Conservation (phyloP, 2,888 invertebrate genomes). For the Drosophila antonietae region DNA sequence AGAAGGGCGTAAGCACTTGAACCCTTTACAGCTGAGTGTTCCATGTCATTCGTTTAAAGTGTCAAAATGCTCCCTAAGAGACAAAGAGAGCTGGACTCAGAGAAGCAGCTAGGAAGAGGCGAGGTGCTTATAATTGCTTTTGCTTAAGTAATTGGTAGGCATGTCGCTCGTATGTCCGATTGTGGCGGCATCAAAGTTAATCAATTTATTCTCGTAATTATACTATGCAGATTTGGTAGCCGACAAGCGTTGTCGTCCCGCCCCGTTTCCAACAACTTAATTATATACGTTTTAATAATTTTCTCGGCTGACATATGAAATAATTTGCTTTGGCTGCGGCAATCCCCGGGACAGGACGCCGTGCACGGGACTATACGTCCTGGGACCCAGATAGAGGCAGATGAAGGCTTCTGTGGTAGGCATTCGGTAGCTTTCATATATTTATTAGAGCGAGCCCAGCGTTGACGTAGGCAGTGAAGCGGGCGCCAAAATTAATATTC, state of each 20-base stretch:
- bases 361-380: constrained; percentile 18
- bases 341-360: constrained; percentile 28
- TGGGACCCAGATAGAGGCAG: constrained; percentile 29
- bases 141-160: constrained; percentile 62
- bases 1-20: constrained; percentile 16
- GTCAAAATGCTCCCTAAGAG: not conserved
- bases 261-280: constrained; percentile 53
- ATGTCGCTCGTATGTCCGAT: constrained; percentile 50
- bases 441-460: constrained; percentile 52
- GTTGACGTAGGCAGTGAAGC: constrained; percentile 20
- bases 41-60: constrained; percentile 5
- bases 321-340: constrained; percentile 65
- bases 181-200: constrained; percentile 51
- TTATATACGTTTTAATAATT: constrained; percentile 69
- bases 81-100: not conserved
- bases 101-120: not conserved
- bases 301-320: constrained; percentile 70
- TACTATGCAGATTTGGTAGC: constrained; percentile 41
- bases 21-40: constrained; percentile 3
- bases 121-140: constrained; percentile 54
- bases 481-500: constrained; percentile 71
- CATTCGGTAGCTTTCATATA: constrained; percentile 38
- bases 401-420: constrained; percentile 16
- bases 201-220: constrained; percentile 75
- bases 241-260: constrained; percentile 31